Conservation (phyloP, 2,113 vertebrate genomes). For the Melanocharis versteri region DNA sequence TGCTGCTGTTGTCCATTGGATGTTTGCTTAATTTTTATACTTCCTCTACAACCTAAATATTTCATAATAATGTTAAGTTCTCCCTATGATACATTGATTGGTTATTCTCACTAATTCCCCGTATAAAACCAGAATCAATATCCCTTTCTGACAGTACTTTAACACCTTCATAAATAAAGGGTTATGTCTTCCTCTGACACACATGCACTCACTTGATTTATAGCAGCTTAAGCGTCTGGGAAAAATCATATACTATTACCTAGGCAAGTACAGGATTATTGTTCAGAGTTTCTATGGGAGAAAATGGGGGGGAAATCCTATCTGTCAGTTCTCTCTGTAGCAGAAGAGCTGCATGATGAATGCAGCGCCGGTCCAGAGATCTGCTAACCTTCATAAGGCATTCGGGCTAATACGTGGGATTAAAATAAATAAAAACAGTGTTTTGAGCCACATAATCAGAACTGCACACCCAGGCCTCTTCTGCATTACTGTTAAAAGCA, state of each 20-base stretch:
- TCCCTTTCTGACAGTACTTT: background rate
- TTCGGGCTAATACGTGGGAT: background rate
- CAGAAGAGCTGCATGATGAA: background rate
- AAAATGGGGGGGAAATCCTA: background rate
- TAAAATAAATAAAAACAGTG: background rate
- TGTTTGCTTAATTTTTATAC: background rate
- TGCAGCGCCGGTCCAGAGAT: background rate
- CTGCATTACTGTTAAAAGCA: background rate
- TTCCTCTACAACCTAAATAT: background rate
- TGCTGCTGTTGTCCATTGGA: background rate
- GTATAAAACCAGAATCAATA: constrained; percentile 17
- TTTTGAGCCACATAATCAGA: background rate
- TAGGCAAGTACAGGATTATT: background rate
- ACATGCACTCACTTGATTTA: background rate
- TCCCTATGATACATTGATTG: background rate
- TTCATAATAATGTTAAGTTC: background rate
- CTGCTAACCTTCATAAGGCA: background rate
- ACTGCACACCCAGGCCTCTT: background rate
- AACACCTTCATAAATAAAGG: constrained; percentile 10
- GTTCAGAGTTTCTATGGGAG: background rate
- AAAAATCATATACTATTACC: background rate
- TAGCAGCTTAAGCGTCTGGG: background rate
- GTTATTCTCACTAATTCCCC: background rate
- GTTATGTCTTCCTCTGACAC: background rate
- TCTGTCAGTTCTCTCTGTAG: background rate